Evolutionary conservation across 2,113 vertebrate genomes (phyloP).

Genomic region (Sitta europaea): DNA sequence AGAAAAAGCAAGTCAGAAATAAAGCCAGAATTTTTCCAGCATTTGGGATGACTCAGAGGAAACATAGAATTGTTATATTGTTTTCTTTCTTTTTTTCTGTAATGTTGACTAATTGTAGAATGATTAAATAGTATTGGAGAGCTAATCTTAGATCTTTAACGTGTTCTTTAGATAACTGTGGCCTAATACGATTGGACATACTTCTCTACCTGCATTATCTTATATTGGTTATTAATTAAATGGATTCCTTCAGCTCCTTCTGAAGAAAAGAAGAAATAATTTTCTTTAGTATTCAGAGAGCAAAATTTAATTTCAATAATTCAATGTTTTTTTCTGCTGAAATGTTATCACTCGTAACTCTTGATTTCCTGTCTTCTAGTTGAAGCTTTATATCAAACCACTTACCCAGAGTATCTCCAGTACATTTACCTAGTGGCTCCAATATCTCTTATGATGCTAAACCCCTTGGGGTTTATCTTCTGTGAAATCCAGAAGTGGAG

Average conservation of each 20-base stretch:
- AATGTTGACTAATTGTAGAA: background rate
- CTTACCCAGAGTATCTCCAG: constrained; percentile 94
- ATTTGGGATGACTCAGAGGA: background rate
- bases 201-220: background rate
- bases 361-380: constrained; percentile 77
- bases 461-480: constrained; percentile 93
- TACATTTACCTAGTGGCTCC: constrained; percentile 98
- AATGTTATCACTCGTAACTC: constrained; percentile 30
- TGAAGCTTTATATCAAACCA: constrained; percentile 91
- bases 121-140: background rate
- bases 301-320: background rate
- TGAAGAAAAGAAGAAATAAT: background rate
- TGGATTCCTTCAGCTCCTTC: background rate
- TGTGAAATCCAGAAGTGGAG: constrained; percentile 96
- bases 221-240: background rate
- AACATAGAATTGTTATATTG: background rate
- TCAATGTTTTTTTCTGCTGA: constrained; percentile 1
- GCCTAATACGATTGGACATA: background rate
- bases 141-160: background rate
- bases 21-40: background rate
- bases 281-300: background rate
- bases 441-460: constrained; percentile 93
- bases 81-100: background rate
- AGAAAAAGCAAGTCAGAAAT: background rate
- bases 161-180: background rate